Conservation (phyloP, 2,113 vertebrate genomes). For the Prunella fulvescens region DNA sequence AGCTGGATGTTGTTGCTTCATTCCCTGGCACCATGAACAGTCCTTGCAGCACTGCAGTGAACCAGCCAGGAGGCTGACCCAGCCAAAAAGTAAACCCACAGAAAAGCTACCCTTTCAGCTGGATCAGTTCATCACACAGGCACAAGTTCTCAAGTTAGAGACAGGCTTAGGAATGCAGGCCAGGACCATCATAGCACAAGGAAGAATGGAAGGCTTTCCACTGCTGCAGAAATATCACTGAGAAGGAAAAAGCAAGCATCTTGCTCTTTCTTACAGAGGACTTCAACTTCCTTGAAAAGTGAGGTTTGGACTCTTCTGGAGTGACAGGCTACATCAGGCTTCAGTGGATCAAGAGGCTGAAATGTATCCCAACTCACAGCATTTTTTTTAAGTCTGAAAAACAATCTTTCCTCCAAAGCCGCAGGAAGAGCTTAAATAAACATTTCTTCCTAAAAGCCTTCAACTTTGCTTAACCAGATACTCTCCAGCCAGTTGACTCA, state of each 20-base stretch:
- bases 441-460: constrained; percentile 49
- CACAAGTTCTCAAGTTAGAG: not conserved
- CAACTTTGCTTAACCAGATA: constrained; percentile 53
- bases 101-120: not conserved
- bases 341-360: constrained; percentile 35
- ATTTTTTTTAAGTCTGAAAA: not conserved
- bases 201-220: not conserved
- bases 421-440: constrained; percentile 58
- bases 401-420: constrained; percentile 36
- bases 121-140: not conserved
- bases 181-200: not conserved
- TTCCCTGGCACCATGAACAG: not conserved
- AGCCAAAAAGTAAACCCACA: not conserved
- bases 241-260: not conserved
- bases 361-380: constrained; percentile 20
- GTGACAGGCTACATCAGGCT: not conserved
- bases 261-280: not conserved
- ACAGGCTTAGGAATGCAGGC: not conserved
- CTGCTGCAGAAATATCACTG: not conserved
- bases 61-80: not conserved
- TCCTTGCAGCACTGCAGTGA: not conserved
- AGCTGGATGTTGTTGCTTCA: not conserved
- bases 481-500: constrained; percentile 47
- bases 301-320: not conserved
- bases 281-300: not conserved